Conservation (phyloP, 2,888 invertebrate genomes). For the Carpatolechia fugitivella region DNA sequence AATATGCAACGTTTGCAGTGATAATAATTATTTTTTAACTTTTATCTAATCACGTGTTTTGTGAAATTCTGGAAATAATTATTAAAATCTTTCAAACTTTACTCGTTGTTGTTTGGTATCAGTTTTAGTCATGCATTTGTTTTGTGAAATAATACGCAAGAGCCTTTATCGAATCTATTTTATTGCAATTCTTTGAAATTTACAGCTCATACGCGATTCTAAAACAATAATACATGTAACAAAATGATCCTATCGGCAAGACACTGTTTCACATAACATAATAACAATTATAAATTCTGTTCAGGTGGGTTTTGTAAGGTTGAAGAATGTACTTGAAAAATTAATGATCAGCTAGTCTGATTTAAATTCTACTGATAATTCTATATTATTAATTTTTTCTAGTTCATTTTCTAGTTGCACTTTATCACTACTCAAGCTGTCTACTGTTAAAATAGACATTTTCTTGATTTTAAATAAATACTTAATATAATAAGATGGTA, state of each 20-base stretch:
- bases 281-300: slow-evolving; percentile 29
- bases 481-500: too few relatives aligned
- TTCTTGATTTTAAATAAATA: neutral
- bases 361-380: slow-evolving; percentile 18
- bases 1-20: neutral
- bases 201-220: slow-evolving; percentile 24
- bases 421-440: slow-evolving; percentile 8
- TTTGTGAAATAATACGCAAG: neutral
- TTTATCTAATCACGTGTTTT: slow-evolving; percentile 23
- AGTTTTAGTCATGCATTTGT: neutral
- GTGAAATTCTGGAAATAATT: neutral
- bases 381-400: neutral
- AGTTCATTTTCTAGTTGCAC: neutral
- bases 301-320: slow-evolving; percentile 54
- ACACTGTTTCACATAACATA: slow-evolving; percentile 33
- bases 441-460: neutral
- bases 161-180: slow-evolving; percentile 25
- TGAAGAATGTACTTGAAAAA: slow-evolving; percentile 26
- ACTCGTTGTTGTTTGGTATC: neutral
- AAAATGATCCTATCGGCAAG: slow-evolving; percentile 46
- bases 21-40: neutral
- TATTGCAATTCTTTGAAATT: slow-evolving; percentile 41
- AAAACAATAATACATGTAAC: slow-evolving; percentile 23
- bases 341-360: neutral
- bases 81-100: neutral